phyloP scores from a whole-genome alignment of 1,140 invertebrate genomes.

The Delia radicum region DNA sequence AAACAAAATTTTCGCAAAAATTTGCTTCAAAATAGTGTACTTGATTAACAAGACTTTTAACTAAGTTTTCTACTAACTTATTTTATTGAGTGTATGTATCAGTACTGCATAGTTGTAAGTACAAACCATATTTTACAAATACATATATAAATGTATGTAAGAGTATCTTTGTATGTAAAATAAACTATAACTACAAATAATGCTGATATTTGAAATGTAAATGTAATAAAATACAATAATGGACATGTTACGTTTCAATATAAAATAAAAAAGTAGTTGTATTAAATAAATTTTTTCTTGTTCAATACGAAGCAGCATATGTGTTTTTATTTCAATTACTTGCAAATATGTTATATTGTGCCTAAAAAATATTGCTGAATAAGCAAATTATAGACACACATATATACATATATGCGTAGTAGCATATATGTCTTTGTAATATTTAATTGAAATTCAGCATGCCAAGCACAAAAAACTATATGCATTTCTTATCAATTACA shows the following conservation, averaged over 20 bases:
- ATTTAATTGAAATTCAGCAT: background rate
- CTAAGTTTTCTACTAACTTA: too few relatives aligned
- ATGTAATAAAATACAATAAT: background rate
- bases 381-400: background rate
- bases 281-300: background rate
- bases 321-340: background rate
- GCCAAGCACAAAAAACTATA: background rate
- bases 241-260: background rate
- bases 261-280: background rate
- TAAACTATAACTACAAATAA: background rate
- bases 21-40: too few relatives aligned
- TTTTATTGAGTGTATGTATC: too few relatives aligned
- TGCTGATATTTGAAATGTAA: conserved; percentile 4
- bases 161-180: background rate
- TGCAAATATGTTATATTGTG: background rate
- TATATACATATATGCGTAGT: background rate
- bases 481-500: background rate
- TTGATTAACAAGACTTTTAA: too few relatives aligned
- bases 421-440: background rate
- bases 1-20: too few relatives aligned
- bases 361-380: background rate
- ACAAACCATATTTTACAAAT: conserved; percentile 13
- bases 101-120: too few relatives aligned
- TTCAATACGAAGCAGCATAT: background rate
- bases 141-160: background rate